Conservation (phyloP, 2,797 vertebrate genomes). For the Triplophysa bombifrons region DNA sequence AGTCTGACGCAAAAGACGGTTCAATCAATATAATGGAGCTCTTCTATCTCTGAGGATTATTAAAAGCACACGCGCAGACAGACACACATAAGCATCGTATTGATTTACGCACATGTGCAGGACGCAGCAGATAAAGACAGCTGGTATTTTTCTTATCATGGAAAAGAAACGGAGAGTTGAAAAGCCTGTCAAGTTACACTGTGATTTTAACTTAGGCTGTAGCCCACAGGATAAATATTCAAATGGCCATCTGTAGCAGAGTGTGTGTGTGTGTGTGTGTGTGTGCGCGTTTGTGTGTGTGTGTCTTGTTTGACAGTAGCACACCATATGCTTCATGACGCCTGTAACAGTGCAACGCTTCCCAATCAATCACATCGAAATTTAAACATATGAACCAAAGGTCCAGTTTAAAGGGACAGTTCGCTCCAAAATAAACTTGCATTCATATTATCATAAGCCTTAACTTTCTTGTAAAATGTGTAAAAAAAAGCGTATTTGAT, state of each 20-base stretch:
- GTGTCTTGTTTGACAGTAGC: slow-evolving; percentile 52
- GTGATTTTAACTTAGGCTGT: slow-evolving; percentile 23
- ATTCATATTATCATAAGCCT: neutral
- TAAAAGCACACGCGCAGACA: slow-evolving; percentile 25
- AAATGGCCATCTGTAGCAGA: slow-evolving; percentile 32
- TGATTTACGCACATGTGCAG: slow-evolving; percentile 39
- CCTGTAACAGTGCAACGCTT: slow-evolving; percentile 38
- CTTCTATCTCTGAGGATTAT: slow-evolving; percentile 32
- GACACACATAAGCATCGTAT: slow-evolving; percentile 34
- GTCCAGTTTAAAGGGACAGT: neutral
- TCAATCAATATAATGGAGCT: slow-evolving; percentile 44
- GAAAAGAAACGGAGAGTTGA: neutral
- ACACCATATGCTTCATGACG: slow-evolving; percentile 61
- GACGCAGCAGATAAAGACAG: slow-evolving; percentile 17
- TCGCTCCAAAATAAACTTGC: neutral
- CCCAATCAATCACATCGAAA: slow-evolving; percentile 45
- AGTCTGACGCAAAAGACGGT: slow-evolving; percentile 7
- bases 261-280: slow-evolving; percentile 12
- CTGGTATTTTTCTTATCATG: slow-evolving; percentile 26
- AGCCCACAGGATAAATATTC: slow-evolving; percentile 26
- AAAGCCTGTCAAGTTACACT: slow-evolving; percentile 35
- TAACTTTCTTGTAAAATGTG: neutral
- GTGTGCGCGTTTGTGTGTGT: too few species aligned
- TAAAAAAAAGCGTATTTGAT: neutral
- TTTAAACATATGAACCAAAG: slow-evolving; percentile 1